Conservation (phyloP, 2,888 invertebrate genomes). For the Synanthedon vespiformis region DNA sequence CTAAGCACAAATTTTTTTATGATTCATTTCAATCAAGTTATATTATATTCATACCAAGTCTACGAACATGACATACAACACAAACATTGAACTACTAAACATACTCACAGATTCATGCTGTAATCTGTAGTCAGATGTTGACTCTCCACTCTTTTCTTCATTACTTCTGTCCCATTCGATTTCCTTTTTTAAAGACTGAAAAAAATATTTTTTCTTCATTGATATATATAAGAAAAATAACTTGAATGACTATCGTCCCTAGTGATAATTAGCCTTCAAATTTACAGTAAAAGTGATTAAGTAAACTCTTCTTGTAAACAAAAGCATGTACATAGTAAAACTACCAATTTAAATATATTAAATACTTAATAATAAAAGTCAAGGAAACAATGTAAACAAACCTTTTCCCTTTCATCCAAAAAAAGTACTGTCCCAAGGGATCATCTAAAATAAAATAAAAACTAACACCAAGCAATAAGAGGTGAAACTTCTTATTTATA, state of each 20-base stretch:
- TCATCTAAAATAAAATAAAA: too few relatives aligned
- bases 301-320: too few relatives aligned
- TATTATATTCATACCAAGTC: not conserved
- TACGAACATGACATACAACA: not conserved
- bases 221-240: not conserved
- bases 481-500: too few relatives aligned
- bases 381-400: too few relatives aligned
- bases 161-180: conserved; percentile 84
- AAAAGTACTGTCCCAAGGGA: too few relatives aligned
- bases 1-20: too few relatives aligned
- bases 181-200: conserved; percentile 90
- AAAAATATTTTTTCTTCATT: conserved; percentile 26
- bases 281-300: too few relatives aligned
- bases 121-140: conserved; percentile 83
- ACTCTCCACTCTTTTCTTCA: conserved; percentile 84
- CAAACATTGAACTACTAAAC: not conserved
- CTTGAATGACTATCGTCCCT: not conserved
- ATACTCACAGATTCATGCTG: conserved; percentile 87
- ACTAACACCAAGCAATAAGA: too few relatives aligned
- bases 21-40: not conserved
- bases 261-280: not conserved
- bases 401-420: too few relatives aligned
- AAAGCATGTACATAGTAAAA: too few relatives aligned
- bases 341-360: too few relatives aligned
- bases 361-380: too few relatives aligned